A percentile compares a stretch with the other conserved stretches of the same genome.
phyloP scores from a whole-genome alignment of 2,797 vertebrate species.

The Microchirus variegatus region DNA sequence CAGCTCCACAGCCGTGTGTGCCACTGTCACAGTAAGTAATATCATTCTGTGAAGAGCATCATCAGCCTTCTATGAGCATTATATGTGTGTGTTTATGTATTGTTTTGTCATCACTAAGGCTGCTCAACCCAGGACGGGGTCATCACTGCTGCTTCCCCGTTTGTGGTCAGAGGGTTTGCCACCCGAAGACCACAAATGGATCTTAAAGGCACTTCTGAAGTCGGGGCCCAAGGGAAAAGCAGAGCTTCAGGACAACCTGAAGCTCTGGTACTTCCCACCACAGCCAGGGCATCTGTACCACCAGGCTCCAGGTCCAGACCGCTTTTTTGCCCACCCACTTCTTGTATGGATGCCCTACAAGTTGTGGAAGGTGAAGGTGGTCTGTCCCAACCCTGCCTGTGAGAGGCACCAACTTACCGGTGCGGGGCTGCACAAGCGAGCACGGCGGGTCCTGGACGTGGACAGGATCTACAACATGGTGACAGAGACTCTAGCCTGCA shows the following conservation, averaged over 20 bases:
- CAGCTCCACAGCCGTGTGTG: background rate
- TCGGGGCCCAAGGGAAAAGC: background rate
- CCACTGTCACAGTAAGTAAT: background rate
- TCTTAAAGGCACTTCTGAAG: background rate
- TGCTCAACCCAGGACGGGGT: too few relatives aligned
- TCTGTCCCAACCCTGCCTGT: too few relatives aligned
- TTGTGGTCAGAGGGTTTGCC: background rate
- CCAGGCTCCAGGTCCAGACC: too few relatives aligned
- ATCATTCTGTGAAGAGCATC: background rate
- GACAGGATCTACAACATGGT: too few relatives aligned
- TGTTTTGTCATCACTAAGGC: background rate
- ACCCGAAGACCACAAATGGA: slow-evolving; percentile 5
- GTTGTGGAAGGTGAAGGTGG: too few relatives aligned
- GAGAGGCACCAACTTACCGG: too few relatives aligned
- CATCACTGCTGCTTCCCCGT: too few relatives aligned
- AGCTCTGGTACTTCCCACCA: too few relatives aligned
- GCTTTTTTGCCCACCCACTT: background rate
- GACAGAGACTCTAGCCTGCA: too few relatives aligned
- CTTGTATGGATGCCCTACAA: slow-evolving; percentile 16
- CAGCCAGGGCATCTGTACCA: too few relatives aligned
- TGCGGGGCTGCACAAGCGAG: too few relatives aligned
- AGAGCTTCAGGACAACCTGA: background rate
- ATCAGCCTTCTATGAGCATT: background rate
- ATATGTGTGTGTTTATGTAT: background rate
- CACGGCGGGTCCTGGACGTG: too few relatives aligned